Evolutionary conservation across 2,113 vertebrate species (phyloP).

Genomic region (Lethenteron camtschaticum): DNA sequence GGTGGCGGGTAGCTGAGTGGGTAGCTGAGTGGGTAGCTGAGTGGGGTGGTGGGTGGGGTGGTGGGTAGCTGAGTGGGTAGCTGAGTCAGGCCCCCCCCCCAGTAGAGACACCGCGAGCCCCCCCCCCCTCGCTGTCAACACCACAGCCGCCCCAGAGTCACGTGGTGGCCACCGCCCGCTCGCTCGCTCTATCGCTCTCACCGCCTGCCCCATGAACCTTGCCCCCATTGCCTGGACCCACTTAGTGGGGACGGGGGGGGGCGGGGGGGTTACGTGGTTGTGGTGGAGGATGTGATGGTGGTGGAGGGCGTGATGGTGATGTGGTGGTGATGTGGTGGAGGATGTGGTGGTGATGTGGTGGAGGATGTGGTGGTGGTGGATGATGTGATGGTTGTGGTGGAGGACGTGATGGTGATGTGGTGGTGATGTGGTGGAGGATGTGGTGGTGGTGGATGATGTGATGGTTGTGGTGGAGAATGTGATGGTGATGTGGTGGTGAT

Average conservation of each 20-base stretch:
- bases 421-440: neutral
- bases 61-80: too few relatives aligned
- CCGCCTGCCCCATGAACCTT: too few relatives aligned
- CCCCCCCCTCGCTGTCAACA: too few relatives aligned
- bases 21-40: too few relatives aligned
- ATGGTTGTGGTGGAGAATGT: neutral
- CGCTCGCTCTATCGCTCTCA: too few relatives aligned
- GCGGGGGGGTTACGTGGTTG: neutral
- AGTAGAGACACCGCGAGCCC: too few relatives aligned
- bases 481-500: neutral
- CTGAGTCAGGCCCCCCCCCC: too few relatives aligned
- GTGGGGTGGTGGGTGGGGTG: too few relatives aligned
- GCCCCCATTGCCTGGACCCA: too few relatives aligned
- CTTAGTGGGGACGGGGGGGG: neutral
- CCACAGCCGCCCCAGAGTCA: too few relatives aligned
- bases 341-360: neutral
- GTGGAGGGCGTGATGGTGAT: neutral
- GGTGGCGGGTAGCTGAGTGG: too few relatives aligned
- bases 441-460: neutral
- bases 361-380: neutral
- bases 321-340: neutral
- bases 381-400: neutral
- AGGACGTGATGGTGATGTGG: neutral
- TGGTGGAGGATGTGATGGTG: neutral
- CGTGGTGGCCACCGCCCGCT: too few relatives aligned